phyloP scores from a whole-genome alignment of 2,797 vertebrate species.

The Sebastes umbrosus region DNA sequence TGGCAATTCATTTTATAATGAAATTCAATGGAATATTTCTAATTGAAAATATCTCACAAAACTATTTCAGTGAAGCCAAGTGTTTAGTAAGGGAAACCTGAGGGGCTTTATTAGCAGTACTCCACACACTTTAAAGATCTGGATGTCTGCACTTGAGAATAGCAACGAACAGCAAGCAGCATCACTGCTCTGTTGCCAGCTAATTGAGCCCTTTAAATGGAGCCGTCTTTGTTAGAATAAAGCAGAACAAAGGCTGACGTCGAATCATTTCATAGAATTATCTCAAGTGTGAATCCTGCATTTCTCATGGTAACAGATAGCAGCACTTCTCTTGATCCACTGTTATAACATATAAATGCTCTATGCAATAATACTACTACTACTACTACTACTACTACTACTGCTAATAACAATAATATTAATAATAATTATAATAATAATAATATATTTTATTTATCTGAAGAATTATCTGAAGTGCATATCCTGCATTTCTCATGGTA shows the following conservation, averaged over 20 bases:
- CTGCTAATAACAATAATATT: too few relatives aligned
- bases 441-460: too few relatives aligned
- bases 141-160: slow-evolving; percentile 38
- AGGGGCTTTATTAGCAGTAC: slow-evolving; percentile 63
- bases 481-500: neutral
- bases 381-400: too few relatives aligned
- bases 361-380: too few relatives aligned
- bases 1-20: slow-evolving; percentile 50
- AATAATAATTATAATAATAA: too few relatives aligned
- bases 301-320: neutral
- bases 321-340: neutral
- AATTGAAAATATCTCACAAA: slow-evolving; percentile 67
- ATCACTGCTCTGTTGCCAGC: slow-evolving; percentile 1
- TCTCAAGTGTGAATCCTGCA: neutral
- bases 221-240: slow-evolving; percentile 3
- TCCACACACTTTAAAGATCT: slow-evolving; percentile 40
- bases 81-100: slow-evolving; percentile 41
- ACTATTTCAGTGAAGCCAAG: slow-evolving; percentile 39
- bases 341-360: neutral
- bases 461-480: neutral
- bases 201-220: slow-evolving; percentile 47
- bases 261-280: neutral
- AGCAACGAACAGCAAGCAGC: neutral
- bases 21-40: slow-evolving; percentile 62
- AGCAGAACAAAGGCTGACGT: slow-evolving; percentile 34